Conservation (phyloP, 1,140 invertebrate genomes). For the Euschistus heros region DNA sequence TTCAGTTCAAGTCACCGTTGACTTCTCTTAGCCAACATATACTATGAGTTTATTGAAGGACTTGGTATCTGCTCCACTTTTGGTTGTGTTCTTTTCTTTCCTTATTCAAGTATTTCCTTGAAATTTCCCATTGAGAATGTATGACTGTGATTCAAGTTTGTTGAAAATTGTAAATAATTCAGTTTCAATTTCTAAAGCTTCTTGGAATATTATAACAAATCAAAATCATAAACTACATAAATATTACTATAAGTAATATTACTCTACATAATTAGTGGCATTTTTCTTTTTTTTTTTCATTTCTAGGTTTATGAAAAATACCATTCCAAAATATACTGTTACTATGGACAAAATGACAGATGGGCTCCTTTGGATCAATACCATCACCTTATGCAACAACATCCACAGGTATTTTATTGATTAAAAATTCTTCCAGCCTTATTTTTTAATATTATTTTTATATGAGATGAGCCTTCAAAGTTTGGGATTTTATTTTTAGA, state of each 20-base stretch:
- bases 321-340: conserved; percentile 8
- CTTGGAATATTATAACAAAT: not conserved
- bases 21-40: not conserved
- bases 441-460: too few species aligned
- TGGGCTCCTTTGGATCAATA: conserved; percentile 18
- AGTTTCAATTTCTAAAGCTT: not conserved
- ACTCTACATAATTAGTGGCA: too few species aligned
- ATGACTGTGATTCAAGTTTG: too few species aligned
- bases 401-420: conserved; percentile 2
- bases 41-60: not conserved
- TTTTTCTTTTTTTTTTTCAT: not conserved
- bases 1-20: not conserved
- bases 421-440: not conserved
- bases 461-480: too few species aligned
- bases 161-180: not conserved
- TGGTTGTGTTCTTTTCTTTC: too few species aligned
- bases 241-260: not conserved
- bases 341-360: conserved; percentile 7
- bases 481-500: too few species aligned
- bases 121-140: too few species aligned
- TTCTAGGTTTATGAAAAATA: conserved; percentile 2
- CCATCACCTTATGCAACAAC: not conserved
- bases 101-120: too few species aligned
- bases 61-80: not conserved
- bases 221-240: not conserved